Conservation (phyloP, 2,797 vertebrate genomes). For the Sebastes nivosus region DNA sequence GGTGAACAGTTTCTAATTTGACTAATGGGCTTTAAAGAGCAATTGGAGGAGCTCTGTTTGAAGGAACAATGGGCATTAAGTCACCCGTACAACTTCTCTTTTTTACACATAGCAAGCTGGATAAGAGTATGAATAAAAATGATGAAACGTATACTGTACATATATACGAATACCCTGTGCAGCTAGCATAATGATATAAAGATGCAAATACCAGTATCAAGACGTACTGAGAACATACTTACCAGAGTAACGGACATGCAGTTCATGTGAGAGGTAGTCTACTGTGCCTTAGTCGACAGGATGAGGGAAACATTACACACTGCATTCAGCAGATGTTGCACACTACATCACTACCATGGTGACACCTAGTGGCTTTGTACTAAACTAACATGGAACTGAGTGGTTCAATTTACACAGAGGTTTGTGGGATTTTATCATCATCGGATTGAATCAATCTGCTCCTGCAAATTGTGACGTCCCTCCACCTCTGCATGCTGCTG, state of each 20-base stretch:
- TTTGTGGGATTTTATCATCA: neutral
- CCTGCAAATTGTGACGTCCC: neutral
- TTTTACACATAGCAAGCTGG: neutral
- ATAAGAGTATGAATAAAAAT: neutral
- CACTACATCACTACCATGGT: neutral
- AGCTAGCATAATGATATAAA: neutral
- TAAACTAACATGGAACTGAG: neutral
- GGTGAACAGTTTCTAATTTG: neutral
- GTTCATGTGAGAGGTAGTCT: neutral
- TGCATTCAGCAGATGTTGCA: neutral
- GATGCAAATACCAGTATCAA: neutral
- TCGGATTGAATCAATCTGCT: neutral
- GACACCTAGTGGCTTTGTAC: constrained; percentile 64
- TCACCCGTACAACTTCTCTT: neutral
- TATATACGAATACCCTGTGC: neutral
- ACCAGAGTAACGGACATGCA: neutral
- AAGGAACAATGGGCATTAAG: neutral
- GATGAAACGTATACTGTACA: neutral
- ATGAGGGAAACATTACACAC: neutral
- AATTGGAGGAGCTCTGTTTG: neutral
- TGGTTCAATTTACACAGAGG: neutral
- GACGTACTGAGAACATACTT: neutral
- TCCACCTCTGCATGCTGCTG: neutral
- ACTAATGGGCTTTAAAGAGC: neutral
- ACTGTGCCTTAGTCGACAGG: neutral